These are phyloP conservation scores for Coccyzus lansbergi DNA, from an alignment of 2,797 vertebrate species.

Conservation along the genomic window DNA sequence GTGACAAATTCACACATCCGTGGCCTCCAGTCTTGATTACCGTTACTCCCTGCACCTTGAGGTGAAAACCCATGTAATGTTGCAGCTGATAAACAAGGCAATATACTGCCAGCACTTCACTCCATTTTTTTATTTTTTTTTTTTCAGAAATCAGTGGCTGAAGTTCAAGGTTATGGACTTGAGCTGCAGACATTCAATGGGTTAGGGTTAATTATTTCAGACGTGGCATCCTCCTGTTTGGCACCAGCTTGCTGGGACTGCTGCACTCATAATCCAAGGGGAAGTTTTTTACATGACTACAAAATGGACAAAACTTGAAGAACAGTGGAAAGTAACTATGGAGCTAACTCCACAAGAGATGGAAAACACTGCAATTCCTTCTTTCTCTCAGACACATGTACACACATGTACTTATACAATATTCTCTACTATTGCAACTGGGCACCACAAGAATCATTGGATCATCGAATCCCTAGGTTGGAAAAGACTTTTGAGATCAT, in stretches of 20 bases:
- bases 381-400: not conserved
- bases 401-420: not conserved
- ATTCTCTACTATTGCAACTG: not conserved
- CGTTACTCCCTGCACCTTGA: not conserved
- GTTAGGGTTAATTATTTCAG: not conserved
- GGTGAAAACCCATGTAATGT: conserved; percentile 3
- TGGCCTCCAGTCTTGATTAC: not conserved
- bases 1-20: conserved; percentile 5
- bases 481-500: too few relatives aligned
- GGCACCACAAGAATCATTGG: not conserved
- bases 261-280: not conserved
- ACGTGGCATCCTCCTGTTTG: not conserved
- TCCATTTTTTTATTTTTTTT: not conserved
- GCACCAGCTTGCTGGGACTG: not conserved
- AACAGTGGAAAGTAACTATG: not conserved
- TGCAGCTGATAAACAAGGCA: not conserved
- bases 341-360: not conserved
- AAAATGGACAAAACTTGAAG: not conserved
- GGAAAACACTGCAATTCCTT: not conserved
- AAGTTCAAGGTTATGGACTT: not conserved
- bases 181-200: not conserved
- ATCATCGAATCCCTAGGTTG: too few relatives aligned
- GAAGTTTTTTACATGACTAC: not conserved
- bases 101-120: not conserved
- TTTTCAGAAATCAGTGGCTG: not conserved